These are phyloP conservation scores for Dione juno DNA, from an alignment of 2,888 invertebrate genomes.

Conservation along the genomic window DNA sequence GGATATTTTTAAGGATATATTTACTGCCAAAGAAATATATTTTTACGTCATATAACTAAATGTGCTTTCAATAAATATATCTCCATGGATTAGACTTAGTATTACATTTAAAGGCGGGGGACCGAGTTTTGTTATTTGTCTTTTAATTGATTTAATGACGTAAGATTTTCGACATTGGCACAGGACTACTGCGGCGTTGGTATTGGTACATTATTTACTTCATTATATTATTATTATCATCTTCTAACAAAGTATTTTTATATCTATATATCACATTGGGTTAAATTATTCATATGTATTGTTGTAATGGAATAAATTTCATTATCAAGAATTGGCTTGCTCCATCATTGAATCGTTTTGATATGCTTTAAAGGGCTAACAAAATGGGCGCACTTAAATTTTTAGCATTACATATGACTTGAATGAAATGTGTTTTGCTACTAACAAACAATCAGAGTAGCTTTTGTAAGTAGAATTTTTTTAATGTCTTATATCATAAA, in stretches of 20 bases:
- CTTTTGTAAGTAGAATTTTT: constrained; percentile 2
- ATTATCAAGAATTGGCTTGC: constrained; percentile 3
- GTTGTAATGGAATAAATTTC: background rate
- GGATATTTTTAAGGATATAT: background rate
- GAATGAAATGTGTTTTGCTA: background rate
- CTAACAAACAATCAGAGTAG: constrained; percentile 3
- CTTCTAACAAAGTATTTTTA: constrained; percentile 1
- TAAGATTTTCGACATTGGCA: constrained; percentile 16
- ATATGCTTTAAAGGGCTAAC: background rate
- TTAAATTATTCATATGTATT: background rate
- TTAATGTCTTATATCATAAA: background rate
- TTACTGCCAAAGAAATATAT: background rate
- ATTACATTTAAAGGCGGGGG: background rate
- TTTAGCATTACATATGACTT: background rate
- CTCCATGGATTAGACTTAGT: background rate
- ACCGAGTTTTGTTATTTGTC: background rate
- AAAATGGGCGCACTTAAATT: background rate
- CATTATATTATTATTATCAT: constrained; percentile 12
- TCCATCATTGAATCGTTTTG: constrained; percentile 12
- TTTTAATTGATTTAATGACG: constrained; percentile 15
- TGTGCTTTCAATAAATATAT: background rate
- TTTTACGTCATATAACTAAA: constrained; percentile 22
- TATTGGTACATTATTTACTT: constrained; percentile 17
- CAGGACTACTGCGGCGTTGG: constrained; percentile 12
- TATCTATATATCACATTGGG: constrained; percentile 3